These are phyloP conservation scores for Reinhardtius hippoglossoides DNA, from an alignment of 2,113 vertebrate genomes.

Conservation along the genomic window DNA sequence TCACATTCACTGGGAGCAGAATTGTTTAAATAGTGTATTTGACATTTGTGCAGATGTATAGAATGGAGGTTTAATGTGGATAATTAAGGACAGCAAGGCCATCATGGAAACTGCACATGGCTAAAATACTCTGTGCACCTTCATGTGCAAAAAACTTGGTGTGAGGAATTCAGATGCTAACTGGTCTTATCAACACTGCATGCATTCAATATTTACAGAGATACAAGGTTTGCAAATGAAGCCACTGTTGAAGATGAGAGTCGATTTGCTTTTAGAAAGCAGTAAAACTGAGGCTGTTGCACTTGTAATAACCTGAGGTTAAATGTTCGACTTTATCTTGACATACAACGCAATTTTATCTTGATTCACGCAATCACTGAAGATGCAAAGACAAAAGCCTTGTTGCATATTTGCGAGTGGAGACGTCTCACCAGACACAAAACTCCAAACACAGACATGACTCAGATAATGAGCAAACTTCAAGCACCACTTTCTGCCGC, in stretches of 20 bases:
- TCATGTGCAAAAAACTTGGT: not conserved
- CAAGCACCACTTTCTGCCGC: slow-evolving; percentile 10
- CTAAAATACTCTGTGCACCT: not conserved
- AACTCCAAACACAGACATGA: slow-evolving; percentile 15
- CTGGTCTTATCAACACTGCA: slow-evolving; percentile 13
- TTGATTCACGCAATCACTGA: slow-evolving; percentile 20
- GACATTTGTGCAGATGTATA: slow-evolving; percentile 62
- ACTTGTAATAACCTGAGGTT: slow-evolving; percentile 21
- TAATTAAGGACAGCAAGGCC: slow-evolving; percentile 18
- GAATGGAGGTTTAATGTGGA: slow-evolving; percentile 65
- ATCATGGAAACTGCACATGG: slow-evolving; percentile 44
- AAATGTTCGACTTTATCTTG: slow-evolving; percentile 14
- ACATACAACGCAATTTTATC: slow-evolving; percentile 22
- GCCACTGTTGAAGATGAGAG: not conserved
- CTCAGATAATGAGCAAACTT: slow-evolving; percentile 28
- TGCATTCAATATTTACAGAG: slow-evolving; percentile 35
- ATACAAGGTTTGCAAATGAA: slow-evolving; percentile 49
- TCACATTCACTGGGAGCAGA: slow-evolving; percentile 33
- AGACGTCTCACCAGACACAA: not conserved
- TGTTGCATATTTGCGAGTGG: not conserved
- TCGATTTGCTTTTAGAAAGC: not conserved
- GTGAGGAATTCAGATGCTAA: slow-evolving; percentile 33
- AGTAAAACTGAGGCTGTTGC: slow-evolving; percentile 20
- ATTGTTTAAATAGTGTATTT: slow-evolving; percentile 59
- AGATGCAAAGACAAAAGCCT: slow-evolving; percentile 19